Evolutionary conservation across 64 coral and sea anemone genomes (phyloP).

Genomic region (Platygyra sinensis): DNA sequence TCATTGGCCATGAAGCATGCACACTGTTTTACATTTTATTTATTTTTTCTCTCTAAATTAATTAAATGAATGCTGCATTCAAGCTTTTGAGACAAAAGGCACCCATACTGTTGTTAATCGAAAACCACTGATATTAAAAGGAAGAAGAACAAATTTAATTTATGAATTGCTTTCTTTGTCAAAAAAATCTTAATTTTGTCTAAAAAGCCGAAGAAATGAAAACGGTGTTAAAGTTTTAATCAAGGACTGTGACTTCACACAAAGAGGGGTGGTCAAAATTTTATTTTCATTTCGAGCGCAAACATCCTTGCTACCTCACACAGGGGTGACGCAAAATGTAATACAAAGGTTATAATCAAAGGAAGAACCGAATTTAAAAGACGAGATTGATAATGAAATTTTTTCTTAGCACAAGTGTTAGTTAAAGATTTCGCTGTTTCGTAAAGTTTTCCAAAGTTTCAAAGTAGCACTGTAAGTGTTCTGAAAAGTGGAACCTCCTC

Average conservation of each 20-base stretch:
- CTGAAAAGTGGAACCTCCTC: too few species aligned
- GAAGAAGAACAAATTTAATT: background rate
- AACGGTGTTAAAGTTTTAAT: constrained; percentile 10
- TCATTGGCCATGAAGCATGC: background rate
- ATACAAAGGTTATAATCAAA: constrained; percentile 3
- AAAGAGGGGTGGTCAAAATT: background rate
- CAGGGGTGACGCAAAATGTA: background rate
- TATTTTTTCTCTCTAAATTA: background rate
- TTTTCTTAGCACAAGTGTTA: background rate
- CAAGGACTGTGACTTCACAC: background rate
- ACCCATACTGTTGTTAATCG: background rate
- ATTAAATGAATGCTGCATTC: background rate
- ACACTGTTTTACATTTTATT: background rate
- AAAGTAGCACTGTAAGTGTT: background rate
- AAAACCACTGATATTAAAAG: background rate
- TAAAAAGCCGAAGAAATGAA: background rate
- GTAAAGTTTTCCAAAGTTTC: background rate
- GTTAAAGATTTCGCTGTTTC: background rate
- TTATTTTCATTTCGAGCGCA: constrained; percentile 6
- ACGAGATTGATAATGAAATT: background rate
- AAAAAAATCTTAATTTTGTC: background rate
- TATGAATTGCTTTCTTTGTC: background rate
- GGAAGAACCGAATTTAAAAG: background rate
- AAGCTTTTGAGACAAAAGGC: background rate
- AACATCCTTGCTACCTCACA: constrained; percentile 9